Evolutionary conservation across 2,113 vertebrate genomes (phyloP).

Genomic region (Isichthys henryi): DNA sequence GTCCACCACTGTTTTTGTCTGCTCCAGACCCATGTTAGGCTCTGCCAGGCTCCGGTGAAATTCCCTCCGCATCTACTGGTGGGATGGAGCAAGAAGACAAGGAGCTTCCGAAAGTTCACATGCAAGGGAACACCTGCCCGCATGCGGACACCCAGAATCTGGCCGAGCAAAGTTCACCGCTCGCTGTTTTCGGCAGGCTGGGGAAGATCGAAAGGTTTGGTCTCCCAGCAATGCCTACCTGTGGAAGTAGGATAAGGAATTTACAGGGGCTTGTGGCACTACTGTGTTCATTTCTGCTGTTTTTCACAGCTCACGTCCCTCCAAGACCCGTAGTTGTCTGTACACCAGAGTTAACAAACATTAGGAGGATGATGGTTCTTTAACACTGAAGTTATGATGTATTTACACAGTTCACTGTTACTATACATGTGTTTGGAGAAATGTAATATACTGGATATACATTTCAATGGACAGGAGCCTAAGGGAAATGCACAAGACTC

Average conservation of each 20-base stretch:
- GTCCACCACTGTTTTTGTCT: neutral
- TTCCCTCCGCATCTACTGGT: neutral
- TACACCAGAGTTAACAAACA: neutral
- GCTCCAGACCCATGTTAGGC: neutral
- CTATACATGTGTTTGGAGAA: neutral
- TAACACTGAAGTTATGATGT: neutral
- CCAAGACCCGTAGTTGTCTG: neutral
- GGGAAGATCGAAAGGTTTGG: neutral
- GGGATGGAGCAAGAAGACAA: neutral
- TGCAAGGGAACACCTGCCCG: neutral
- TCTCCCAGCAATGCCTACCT: neutral
- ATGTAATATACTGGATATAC: conserved; percentile 17
- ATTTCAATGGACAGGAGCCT: neutral
- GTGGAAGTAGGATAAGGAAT: neutral
- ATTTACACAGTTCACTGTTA: conserved; percentile 12
- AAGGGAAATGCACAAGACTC: neutral
- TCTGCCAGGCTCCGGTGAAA: neutral
- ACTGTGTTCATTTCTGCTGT: neutral
- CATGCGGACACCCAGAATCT: neutral
- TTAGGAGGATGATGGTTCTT: neutral
- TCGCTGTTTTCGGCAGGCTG: neutral
- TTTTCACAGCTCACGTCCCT: neutral
- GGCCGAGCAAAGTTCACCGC: neutral
- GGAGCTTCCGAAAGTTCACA: neutral
- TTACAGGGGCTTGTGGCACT: neutral